Percentiles rank a stretch among this genome's conserved stretches.
Evolutionary conservation across 2,888 invertebrate genomes (phyloP).

Genomic region (Bombylius discolor): DNA sequence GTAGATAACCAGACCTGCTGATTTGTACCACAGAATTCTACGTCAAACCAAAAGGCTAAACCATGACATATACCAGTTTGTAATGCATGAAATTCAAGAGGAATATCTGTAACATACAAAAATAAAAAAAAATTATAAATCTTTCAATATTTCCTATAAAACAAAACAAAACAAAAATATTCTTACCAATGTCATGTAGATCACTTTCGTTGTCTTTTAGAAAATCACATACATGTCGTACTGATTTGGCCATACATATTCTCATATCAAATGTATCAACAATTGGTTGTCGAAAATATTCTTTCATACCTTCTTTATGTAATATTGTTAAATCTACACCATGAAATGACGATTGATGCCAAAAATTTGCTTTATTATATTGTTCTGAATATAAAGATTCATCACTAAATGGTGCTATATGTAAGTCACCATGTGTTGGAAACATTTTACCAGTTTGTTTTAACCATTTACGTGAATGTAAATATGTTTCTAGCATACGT

Average conservation of each 20-base stretch:
- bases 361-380: constrained; percentile 96
- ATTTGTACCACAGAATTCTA: constrained; percentile 81
- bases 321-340: constrained; percentile 90
- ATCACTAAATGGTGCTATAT: constrained; percentile 95
- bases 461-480: constrained; percentile 97
- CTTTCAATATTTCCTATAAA: neutral
- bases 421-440: constrained; percentile 90
- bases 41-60: constrained; percentile 98
- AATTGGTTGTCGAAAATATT: constrained; percentile 95
- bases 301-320: constrained; percentile 85
- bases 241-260: constrained; percentile 90
- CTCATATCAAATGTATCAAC: constrained; percentile 97
- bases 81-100: constrained; percentile 80
- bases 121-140: constrained; percentile 1
- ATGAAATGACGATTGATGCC: constrained; percentile 97
- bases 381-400: constrained; percentile 97
- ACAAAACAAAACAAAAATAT: neutral
- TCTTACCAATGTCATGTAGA: constrained; percentile 70
- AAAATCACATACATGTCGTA: constrained; percentile 89
- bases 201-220: constrained; percentile 83
- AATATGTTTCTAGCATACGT: constrained; percentile 95
- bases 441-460: constrained; percentile 91
- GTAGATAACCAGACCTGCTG: constrained; percentile 95
- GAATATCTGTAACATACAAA: constrained; percentile 53
- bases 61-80: constrained; percentile 94